Conservation (phyloP, 2,113 vertebrate genomes). For the Pelobates fuscus region DNA sequence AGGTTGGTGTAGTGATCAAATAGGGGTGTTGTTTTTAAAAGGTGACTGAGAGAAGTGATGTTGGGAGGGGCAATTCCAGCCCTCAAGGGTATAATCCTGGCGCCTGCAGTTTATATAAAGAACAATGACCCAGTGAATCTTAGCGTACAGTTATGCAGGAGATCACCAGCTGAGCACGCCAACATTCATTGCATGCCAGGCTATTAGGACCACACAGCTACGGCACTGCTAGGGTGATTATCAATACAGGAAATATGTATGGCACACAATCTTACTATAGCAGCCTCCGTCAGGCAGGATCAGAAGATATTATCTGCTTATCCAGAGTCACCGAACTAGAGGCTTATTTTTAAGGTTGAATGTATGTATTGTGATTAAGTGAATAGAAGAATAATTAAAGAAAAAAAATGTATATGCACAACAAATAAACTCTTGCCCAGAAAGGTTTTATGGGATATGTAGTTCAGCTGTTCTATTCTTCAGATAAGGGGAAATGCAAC, state of each 20-base stretch:
- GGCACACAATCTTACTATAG: too few species aligned
- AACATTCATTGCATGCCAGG: constrained; percentile 36
- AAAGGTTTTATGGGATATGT: too few species aligned
- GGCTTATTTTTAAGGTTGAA: too few species aligned
- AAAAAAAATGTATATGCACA: too few species aligned
- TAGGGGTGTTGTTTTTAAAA: neutral
- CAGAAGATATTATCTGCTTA: too few species aligned
- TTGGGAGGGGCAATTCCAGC: constrained; percentile 2
- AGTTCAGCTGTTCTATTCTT: too few species aligned
- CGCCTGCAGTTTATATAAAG: constrained; percentile 26
- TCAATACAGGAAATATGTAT: neutral
- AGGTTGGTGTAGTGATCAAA: neutral
- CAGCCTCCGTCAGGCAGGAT: too few species aligned
- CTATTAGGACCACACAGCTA: constrained; percentile 30
- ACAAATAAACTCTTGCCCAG: too few species aligned
- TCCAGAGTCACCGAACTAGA: too few species aligned
- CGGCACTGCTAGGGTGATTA: neutral
- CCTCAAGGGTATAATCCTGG: constrained; percentile 18
- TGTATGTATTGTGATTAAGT: too few species aligned
- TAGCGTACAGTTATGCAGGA: neutral
- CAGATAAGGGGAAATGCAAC: too few species aligned
- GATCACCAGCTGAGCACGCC: neutral
- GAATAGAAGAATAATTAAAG: too few species aligned
- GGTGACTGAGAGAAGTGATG: neutral
- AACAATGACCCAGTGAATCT: constrained; percentile 34